Conservation (phyloP, 2,113 vertebrate species). For the Pogona vitticeps region DNA sequence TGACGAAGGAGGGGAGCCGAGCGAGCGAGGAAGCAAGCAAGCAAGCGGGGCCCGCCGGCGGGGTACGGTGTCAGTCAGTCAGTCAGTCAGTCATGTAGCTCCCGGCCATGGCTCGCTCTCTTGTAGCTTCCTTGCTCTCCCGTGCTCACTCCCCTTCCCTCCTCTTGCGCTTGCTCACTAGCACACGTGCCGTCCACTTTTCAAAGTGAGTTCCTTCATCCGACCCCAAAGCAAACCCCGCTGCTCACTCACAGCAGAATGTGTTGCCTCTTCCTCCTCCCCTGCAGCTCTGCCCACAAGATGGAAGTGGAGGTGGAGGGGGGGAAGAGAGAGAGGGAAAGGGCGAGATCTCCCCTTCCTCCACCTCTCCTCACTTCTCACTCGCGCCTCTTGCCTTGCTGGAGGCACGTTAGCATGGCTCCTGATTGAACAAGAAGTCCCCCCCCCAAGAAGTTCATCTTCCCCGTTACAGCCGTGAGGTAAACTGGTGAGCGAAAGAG, state of each 20-base stretch:
- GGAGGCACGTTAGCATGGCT: neutral
- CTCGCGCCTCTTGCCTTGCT: neutral
- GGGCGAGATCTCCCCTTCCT: too few relatives aligned
- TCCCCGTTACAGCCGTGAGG: too few relatives aligned
- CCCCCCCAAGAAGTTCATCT: too few relatives aligned
- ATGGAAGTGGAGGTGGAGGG: neutral
- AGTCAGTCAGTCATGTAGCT: conserved; percentile 79
- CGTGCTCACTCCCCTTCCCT: conserved; percentile 39
- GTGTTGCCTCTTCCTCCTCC: conserved; percentile 66
- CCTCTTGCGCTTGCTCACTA: conserved; percentile 64
- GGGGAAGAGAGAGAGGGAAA: too few relatives aligned
- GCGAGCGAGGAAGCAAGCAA: too few relatives aligned
- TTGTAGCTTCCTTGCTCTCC: too few relatives aligned
- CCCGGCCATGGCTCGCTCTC: conserved; percentile 82
- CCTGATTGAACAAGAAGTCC: neutral
- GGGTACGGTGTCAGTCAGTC: conserved; percentile 86
- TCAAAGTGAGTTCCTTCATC: too few relatives aligned
- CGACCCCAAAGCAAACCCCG: too few relatives aligned
- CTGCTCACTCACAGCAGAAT: conserved; percentile 75
- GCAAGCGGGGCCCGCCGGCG: conserved; percentile 51
- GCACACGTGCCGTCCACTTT: conserved; percentile 45
- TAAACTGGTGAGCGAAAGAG: too few relatives aligned
- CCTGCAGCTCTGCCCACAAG: conserved; percentile 62
- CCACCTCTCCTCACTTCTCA: too few relatives aligned
- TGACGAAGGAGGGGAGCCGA: conserved; percentile 43